A percentile compares a stretch with the other conserved stretches of the same genome.
Evolutionary conservation across 2,113 vertebrate genomes (phyloP).

Genomic region (Rhagologus leucostigma): DNA sequence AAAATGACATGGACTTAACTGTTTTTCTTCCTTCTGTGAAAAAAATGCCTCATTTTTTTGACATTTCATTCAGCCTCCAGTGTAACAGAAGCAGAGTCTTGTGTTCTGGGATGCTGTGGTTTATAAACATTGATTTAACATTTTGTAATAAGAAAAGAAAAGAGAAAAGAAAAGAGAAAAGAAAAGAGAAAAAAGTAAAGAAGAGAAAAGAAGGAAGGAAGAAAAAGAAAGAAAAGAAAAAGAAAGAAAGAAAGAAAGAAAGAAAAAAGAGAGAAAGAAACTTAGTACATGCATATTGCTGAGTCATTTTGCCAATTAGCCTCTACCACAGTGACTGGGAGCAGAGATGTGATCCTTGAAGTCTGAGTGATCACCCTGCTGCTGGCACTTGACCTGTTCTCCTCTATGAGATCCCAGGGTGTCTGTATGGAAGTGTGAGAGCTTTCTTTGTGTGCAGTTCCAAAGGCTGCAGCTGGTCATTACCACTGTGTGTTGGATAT

Average conservation of each 20-base stretch:
- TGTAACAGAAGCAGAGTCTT: background rate
- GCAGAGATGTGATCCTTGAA: background rate
- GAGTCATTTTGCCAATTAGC: background rate
- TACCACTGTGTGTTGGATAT: accelerated
- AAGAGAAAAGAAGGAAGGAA: accelerated
- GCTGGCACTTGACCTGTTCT: background rate
- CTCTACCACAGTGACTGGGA: background rate
- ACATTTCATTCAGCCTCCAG: background rate
- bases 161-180: background rate
- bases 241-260: background rate
- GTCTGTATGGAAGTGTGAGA: background rate
- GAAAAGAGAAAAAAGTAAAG: too few relatives aligned
- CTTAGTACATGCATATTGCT: background rate
- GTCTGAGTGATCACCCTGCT: background rate
- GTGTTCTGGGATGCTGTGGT: background rate
- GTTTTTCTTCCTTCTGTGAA: background rate
- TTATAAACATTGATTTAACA: background rate
- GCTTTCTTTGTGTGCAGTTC: background rate
- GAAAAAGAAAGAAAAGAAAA: background rate
- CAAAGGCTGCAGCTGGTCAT: background rate
- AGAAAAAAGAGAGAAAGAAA: background rate
- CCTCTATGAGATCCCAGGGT: background rate
- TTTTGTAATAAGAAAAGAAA: background rate
- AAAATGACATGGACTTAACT: background rate
- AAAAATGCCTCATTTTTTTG: background rate